Percentiles rank a stretch among this genome's conserved stretches.
Evolutionary conservation across 1,140 invertebrate species (phyloP).

Genomic region (Lepidurus arcticus): DNA sequence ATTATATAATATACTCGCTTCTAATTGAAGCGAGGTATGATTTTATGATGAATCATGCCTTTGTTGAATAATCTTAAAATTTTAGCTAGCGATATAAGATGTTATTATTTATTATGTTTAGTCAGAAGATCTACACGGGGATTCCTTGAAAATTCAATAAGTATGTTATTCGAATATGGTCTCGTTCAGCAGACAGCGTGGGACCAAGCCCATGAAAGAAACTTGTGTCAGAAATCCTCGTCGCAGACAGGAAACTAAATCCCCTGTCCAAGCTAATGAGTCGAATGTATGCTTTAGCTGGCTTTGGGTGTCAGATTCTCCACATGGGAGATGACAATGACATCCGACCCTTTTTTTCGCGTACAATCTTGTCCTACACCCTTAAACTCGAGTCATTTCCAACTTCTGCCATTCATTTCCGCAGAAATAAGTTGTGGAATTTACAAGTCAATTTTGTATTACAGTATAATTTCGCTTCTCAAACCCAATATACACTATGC

Average conservation of each 20-base stretch:
- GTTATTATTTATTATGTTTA: too few species aligned
- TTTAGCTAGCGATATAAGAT: too few species aligned
- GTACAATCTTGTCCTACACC: conserved; percentile 2
- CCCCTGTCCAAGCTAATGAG: conserved; percentile 20
- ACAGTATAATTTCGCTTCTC: not conserved
- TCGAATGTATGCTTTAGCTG: conserved; percentile 17
- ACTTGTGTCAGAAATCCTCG: not conserved
- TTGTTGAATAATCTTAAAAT: too few species aligned
- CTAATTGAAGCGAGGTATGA: too few species aligned
- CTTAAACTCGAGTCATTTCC: not conserved
- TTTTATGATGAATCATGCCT: too few species aligned
- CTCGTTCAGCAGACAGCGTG: conserved; percentile 14
- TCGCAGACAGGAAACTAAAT: conserved; percentile 1
- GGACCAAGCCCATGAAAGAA: not conserved
- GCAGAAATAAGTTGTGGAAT: not conserved
- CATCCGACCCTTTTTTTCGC: not conserved
- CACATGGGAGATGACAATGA: conserved; percentile 18
- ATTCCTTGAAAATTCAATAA: not conserved
- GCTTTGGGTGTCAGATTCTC: conserved; percentile 16
- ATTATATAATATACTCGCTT: too few species aligned
- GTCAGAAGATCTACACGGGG: not conserved
- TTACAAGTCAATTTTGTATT: not conserved
- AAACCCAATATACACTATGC: not conserved
- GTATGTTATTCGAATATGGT: not conserved
- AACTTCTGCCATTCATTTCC: not conserved